A percentile compares a stretch with the other conserved stretches of the same genome.
Conservation (phyloP, 2,113 vertebrate species). For the Pungitius pungitius region DNA sequence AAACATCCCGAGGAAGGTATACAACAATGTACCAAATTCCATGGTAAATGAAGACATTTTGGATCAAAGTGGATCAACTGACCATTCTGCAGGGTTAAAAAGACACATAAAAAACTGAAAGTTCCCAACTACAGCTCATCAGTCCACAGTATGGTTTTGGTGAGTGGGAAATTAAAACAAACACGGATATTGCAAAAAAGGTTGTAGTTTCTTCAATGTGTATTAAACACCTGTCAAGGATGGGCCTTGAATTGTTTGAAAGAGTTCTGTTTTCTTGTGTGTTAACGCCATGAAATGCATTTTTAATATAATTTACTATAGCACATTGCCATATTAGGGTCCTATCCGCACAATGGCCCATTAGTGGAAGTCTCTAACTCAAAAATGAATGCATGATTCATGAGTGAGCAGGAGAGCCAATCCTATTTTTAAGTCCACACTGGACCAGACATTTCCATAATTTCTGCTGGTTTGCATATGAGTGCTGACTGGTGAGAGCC, state of each 20-base stretch:
- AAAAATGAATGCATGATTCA: constrained; percentile 64
- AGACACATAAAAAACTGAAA: not conserved
- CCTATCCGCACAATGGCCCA: constrained; percentile 55
- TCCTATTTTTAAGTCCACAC: constrained; percentile 62
- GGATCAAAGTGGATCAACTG: not conserved
- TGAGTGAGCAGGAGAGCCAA: constrained; percentile 46
- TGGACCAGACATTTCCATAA: constrained; percentile 64
- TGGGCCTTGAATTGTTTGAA: constrained; percentile 3
- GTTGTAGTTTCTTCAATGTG: not conserved
- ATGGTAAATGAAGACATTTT: not conserved
- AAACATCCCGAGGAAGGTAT: no score
- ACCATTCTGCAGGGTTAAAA: not conserved
- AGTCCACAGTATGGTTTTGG: not conserved
- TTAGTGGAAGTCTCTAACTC: constrained; percentile 59
- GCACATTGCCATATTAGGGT: constrained; percentile 28
- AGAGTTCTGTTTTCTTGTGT: not conserved
- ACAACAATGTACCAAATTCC: not conserved
- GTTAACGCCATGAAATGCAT: constrained; percentile 20
- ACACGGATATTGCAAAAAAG: not conserved
- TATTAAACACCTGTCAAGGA: not conserved
- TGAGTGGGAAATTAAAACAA: not conserved
- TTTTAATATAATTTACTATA: constrained; percentile 39
- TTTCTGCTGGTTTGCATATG: constrained; percentile 58
- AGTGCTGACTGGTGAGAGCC: constrained; percentile 51
- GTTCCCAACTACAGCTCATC: not conserved